Conservation (phyloP, 2,888 invertebrate genomes). For the Leucozona laternaria region DNA sequence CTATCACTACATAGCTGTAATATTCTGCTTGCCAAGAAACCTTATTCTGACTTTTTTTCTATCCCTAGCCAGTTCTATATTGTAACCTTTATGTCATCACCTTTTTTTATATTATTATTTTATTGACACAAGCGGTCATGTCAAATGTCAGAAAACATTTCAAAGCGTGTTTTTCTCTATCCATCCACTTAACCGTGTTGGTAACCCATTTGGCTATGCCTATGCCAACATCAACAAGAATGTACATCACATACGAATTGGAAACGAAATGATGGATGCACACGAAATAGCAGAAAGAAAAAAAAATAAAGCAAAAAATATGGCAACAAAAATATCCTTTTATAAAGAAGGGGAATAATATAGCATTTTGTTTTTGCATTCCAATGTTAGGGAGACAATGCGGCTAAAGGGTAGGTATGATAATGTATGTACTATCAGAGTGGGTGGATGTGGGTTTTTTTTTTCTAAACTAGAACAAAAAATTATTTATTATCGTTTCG, state of each 20-base stretch:
- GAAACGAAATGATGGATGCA: constrained; percentile 60
- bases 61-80: not conserved
- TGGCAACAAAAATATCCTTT: constrained; percentile 3
- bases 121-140: constrained; percentile 70
- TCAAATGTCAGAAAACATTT: constrained; percentile 69
- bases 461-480: constrained; percentile 10
- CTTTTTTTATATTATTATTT: constrained; percentile 51
- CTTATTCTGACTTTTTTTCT: constrained; percentile 22
- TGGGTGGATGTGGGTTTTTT: constrained; percentile 15
- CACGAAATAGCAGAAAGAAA: constrained; percentile 13
- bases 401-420: not conserved
- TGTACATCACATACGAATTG: constrained; percentile 47
- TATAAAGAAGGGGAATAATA: constrained; percentile 44
- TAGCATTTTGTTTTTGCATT: constrained; percentile 28
- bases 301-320: too few relatives aligned
- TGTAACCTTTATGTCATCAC: constrained; percentile 38
- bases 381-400: constrained; percentile 54
- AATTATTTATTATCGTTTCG: constrained; percentile 68
- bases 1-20: not conserved
- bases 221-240: constrained; percentile 35
- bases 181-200: constrained; percentile 63
- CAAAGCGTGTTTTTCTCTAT: constrained; percentile 32
- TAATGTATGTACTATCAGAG: not conserved
- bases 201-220: constrained; percentile 63
- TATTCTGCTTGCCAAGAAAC: constrained; percentile 33